phyloP scores from a whole-genome alignment of 2,888 invertebrate genomes.

The Xestia c-nigrum region DNA sequence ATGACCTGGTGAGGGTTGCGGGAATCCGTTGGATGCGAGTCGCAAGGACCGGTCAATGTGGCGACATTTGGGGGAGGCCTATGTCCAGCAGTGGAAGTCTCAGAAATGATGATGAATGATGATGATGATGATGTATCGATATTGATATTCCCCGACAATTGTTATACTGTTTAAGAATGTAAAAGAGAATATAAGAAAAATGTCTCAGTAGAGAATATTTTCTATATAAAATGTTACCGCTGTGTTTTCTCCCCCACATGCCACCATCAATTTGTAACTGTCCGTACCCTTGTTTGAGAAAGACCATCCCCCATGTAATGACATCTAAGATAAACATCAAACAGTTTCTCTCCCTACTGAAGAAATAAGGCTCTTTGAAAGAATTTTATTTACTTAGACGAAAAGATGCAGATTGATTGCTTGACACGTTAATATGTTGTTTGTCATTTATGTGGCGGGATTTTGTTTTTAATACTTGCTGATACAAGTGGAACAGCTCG shows the following conservation, averaged over 20 bases:
- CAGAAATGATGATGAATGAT: no score
- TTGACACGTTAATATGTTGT: slow-evolving; percentile 5
- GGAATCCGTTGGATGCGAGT: no score
- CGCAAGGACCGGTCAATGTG: no score
- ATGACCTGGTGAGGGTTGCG: no score
- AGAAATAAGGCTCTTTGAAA: slow-evolving; percentile 1
- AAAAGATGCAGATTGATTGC: slow-evolving; percentile 3
- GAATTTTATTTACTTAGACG: not conserved
- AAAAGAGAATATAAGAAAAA: not conserved
- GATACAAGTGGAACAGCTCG: no score
- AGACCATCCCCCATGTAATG: slow-evolving; percentile 24
- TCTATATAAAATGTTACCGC: slow-evolving; percentile 10
- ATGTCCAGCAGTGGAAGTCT: no score
- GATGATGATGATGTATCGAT: no score
- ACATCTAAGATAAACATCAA: slow-evolving; percentile 32
- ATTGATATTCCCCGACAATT: not conserved
- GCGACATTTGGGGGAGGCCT: no score
- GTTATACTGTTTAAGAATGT: not conserved
- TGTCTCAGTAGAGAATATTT: not conserved
- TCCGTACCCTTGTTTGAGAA: slow-evolving; percentile 42
- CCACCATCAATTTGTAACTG: slow-evolving; percentile 42
- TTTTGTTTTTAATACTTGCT: not conserved
- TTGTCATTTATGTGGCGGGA: not conserved
- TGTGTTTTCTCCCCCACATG: slow-evolving; percentile 6
- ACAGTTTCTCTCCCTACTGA: slow-evolving; percentile 13